Base-by-base conservation (phyloP, 2,888 invertebrate species). In the Apoderus coryli region DNA sequence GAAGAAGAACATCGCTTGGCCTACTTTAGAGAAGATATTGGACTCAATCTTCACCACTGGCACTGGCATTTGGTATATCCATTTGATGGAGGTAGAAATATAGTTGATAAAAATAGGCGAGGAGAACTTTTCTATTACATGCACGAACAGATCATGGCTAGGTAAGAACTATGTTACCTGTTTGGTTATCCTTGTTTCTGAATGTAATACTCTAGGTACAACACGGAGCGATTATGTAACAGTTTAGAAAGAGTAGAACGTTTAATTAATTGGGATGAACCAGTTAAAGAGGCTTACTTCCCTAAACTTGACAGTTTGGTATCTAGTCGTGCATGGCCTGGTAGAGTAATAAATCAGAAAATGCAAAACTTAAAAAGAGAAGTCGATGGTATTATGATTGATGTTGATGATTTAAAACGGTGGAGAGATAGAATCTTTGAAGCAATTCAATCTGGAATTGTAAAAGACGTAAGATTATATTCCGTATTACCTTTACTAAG, bases 21-120 rank as follows among this genome's bases (percentile, higher is more conserved):
- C 16, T 88, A 86, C 57, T 86, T 79, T 67, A 69, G 85, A 22
- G 86, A 86, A 53, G 86, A 86, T 54, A 63, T 84, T 37, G 84
- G 82, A 40, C 64, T 86, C 44, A 86, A 86, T 59, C 71, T 81
- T 29, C 86, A 86, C 53, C 85, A 88, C 52, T 88, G 85, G 85
- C 85, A 86, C 52, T 86, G 85, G 85, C 86, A 88, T 55, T 64
- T 86, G 41, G 82, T 86, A 2, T 86, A 84, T 54, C 85, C 85
- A 0, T 75, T 76, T 54, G 73, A 76, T 41, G 69, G 74, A 0
- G 57, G 67, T 0, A 42, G 44, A 22, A 56, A 60, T 24, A 69
- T 80, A 23, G 79, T 84, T 3, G 64, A 64, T 27, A 82, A 84
- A 50, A 76, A 81, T 49, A 65, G 81, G 30, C 69, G 80, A 16